Percentiles rank a stretch among this genome's conserved stretches.
Conservation (phyloP, 2,888 invertebrate species). For the Diarsia dahlii region DNA sequence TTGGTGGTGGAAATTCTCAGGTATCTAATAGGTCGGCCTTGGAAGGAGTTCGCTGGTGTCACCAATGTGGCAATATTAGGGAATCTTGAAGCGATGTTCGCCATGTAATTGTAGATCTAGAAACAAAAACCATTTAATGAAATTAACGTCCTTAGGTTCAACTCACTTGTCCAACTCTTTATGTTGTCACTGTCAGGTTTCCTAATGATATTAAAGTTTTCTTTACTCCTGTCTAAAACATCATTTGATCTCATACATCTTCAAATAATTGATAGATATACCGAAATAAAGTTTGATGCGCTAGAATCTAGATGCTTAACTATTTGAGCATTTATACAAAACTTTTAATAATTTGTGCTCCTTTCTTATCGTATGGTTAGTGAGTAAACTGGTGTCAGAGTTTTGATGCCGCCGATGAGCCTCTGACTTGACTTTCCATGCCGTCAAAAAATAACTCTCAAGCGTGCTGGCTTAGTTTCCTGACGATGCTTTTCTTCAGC, state of each 20-base stretch:
- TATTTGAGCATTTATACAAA: background rate
- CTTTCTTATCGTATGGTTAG: too few species aligned
- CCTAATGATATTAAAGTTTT: background rate
- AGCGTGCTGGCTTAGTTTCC: too few species aligned
- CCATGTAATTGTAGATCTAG: constrained; percentile 81
- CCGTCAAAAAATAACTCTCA: too few species aligned
- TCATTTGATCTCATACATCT: background rate
- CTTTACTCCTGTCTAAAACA: too few species aligned
- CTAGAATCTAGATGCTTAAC: background rate
- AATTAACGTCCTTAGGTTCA: background rate
- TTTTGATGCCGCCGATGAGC: too few species aligned
- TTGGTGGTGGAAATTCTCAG: constrained; percentile 91
- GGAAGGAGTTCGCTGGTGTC: constrained; percentile 88
- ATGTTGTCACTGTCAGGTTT: background rate
- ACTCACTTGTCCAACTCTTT: too few species aligned
- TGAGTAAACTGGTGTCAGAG: too few species aligned
- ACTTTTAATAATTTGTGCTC: background rate
- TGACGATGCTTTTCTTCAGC: too few species aligned
- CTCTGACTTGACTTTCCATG: too few species aligned
- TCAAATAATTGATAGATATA: background rate
- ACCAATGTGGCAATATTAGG: constrained; percentile 87
- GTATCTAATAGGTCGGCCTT: constrained; percentile 90
- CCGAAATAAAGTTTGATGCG: background rate
- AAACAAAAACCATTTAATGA: constrained; percentile 4
- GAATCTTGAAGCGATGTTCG: constrained; percentile 81